A percentile compares a stretch with the other conserved stretches of the same genome.
Conservation (phyloP, 2,113 vertebrate species). For the Tricholaema leucomelas region DNA sequence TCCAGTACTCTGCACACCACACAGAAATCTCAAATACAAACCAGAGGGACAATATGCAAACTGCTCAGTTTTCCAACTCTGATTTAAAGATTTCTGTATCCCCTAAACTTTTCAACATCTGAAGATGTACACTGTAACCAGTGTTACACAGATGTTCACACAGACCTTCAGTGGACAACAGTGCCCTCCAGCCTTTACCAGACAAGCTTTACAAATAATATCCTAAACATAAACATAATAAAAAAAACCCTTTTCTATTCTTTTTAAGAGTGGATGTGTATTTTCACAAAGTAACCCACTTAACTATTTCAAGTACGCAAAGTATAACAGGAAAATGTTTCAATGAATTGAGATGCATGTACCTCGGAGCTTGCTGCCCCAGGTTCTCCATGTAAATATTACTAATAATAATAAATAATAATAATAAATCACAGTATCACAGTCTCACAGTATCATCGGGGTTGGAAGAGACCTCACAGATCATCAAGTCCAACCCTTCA, state of each 20-base stretch:
- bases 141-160: neutral
- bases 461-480: too few species aligned
- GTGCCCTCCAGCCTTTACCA: neutral
- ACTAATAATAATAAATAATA: too few species aligned
- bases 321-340: neutral
- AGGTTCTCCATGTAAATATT: neutral
- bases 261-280: neutral
- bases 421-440: too few species aligned
- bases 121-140: fast-evolving
- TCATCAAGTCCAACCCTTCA: too few species aligned
- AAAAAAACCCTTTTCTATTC: too few species aligned
- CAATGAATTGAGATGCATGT: neutral
- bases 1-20: neutral
- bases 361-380: neutral
- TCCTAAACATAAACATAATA: neutral
- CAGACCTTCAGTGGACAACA: neutral
- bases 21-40: neutral
- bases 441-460: too few species aligned
- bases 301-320: neutral
- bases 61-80: neutral
- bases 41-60: neutral
- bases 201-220: neutral
- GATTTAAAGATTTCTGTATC: neutral
- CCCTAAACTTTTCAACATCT: neutral
- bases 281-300: neutral